Evolutionary conservation across 2,888 invertebrate species (phyloP), one percentile per base, ranked within the genome.

Genomic region (Apamea crenata): DNA sequence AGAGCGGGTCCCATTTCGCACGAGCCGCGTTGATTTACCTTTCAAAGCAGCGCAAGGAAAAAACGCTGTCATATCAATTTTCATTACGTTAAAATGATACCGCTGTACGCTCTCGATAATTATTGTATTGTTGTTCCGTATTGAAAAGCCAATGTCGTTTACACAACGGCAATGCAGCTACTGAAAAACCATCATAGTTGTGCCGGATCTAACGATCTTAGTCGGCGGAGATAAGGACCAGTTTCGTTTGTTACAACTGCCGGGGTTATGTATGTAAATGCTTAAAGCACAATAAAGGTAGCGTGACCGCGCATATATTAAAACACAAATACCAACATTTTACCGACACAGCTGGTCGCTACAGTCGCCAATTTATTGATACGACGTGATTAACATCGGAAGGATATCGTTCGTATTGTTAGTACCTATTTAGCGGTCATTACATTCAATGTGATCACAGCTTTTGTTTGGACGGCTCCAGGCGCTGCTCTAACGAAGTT

Each of bases 241-340:
- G 53, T 82, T 80, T 82, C 68, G 84, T 83, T 86, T 87, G 86
- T 63, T 75, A 65, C 56, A 59, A 59, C 72, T 61, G 71, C 71
- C 44, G 81, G 66, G 14, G 74, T 44, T 80, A 78, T 81, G 79
- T 82, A 86, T 90, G 91, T 89, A 83, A 89, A 90, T 89, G 91
- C 88, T 91, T 90, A 90, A 92, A 92, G 93, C 89, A 93, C 92
- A 92, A 93, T 93, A 90, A 91, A 90, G 88, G 90, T 90, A 86
- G 87, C 94, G 94, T 94, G 94, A 94, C 94, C 93, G 91, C 92
- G 94, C 94, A 94, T 94, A 94, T 91, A 91, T 92, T 90, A 89
- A 89, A 89, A 90, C 82, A 85, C 88, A 90, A 89, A 89, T 90
- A 89, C 81, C 90, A 88, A 91, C 91, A 92, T 92, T 91, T 90